These are phyloP conservation scores for Halictus quadricinctus DNA, from an alignment of 2,888 invertebrate species.

Conservation along the genomic window DNA sequence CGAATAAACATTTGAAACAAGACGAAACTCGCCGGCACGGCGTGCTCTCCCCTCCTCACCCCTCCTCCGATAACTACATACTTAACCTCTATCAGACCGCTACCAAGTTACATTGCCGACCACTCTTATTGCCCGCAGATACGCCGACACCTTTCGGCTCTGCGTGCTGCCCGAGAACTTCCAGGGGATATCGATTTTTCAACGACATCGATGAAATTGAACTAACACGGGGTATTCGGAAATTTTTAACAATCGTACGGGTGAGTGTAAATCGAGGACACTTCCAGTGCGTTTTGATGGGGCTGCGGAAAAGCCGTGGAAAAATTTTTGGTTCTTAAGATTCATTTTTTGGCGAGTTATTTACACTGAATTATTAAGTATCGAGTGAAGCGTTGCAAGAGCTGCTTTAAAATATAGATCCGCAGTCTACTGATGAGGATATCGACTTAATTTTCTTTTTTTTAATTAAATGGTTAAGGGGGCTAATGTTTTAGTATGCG, in stretches of 20 bases:
- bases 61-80: constrained; percentile 55
- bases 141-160: not conserved
- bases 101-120: constrained; percentile 17
- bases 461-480: too few species aligned
- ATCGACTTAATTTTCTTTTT: too few species aligned
- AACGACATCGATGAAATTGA: not conserved
- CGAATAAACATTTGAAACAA: constrained; percentile 56
- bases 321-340: not conserved
- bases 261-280: not conserved
- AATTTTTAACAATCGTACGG: not conserved
- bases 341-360: too few species aligned
- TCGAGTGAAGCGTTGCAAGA: too few species aligned
- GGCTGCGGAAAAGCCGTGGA: rapidly evolving
- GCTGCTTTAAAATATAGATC: too few species aligned
- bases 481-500: too few species aligned
- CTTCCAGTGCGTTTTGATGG: not conserved
- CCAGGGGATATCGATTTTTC: not conserved
- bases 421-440: too few species aligned
- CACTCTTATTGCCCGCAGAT: not conserved
- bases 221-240: not conserved
- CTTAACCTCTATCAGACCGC: constrained; percentile 40
- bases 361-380: too few species aligned
- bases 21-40: constrained; percentile 26
- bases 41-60: constrained; percentile 33
- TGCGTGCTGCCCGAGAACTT: not conserved